Evolutionary conservation across 2,113 vertebrate species (phyloP).

Genomic region (Erythrolamprus reginae): DNA sequence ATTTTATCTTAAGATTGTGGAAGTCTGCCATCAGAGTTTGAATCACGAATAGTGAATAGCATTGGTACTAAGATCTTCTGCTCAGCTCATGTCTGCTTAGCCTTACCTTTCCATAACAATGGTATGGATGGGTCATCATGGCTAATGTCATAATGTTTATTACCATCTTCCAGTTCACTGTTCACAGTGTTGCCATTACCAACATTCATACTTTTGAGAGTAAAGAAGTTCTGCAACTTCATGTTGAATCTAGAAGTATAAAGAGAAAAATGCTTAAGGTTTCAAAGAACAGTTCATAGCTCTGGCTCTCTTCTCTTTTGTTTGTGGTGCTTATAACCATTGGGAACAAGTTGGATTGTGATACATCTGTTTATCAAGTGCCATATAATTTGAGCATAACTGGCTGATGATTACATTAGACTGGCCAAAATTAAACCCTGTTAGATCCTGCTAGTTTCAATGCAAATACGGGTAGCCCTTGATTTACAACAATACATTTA

Average conservation of each 20-base stretch:
- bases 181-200: constrained; percentile 85
- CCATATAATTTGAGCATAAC: neutral
- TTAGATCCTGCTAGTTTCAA: neutral
- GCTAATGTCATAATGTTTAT: constrained; percentile 80
- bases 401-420: neutral
- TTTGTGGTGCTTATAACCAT: neutral
- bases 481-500: too few relatives aligned
- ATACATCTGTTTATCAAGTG: neutral
- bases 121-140: constrained; percentile 85
- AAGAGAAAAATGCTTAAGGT: constrained; percentile 22
- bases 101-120: constrained; percentile 88
- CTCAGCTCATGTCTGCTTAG: constrained; percentile 89
- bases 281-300: neutral
- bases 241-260: constrained; percentile 81
- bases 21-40: constrained; percentile 1
- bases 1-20: neutral
- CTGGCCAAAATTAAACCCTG: neutral
- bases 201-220: constrained; percentile 78
- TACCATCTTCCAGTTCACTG: constrained; percentile 95
- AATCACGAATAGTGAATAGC: accelerated
- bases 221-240: constrained; percentile 82
- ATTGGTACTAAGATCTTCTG: neutral
- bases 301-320: neutral
- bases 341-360: neutral
- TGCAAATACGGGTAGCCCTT: too few relatives aligned